Base-by-base conservation (phyloP, 2,888 invertebrate species). In the Tipula unca region DNA sequence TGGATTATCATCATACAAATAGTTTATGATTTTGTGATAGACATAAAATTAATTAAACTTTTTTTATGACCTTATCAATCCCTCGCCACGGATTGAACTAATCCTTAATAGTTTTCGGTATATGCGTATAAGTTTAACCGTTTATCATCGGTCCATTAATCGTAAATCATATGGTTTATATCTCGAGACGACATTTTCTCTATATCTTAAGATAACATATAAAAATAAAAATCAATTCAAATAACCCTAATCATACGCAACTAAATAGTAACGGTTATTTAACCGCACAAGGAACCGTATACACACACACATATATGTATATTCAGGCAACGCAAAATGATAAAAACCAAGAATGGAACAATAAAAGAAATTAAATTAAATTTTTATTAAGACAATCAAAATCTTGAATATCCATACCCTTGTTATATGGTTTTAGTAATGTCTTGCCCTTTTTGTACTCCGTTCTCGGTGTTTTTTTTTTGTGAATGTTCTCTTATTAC, bases 251-350 rank as follows among this genome's bases (percentile, higher is more conserved):
- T 69, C 69, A 69, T 69, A 69, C 20, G 69, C 69, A 69, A 69
- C 69, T 69, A 69, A 69, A 69, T 25, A 69, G 69, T 69, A 69
- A 69, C 69, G 69, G 69, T 69, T 69, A 69, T 69, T 69, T 69
- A 69, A 69, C 69, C 69, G 25, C 25, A 69, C 20, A 8, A 69
- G 25, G 10, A 25, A 17, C 48, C 17, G 39, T 39, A 39, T 20
- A 54, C 39, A 17, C 17, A 25, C 20, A 69, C 17, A 48, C 48
- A 48, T 48, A 48, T 17, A 48, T 17, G 17, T 69, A 25, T 69
- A 3, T 69, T 69, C 10, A 69, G 69, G 69, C 69, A 69, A 25
- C 69, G 10, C 69, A 69, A 25, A 69, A 69, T 69, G 69, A 69
- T 69, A 69, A 69, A 69, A 69, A 69, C 25, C 69, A 25, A 69